Base-by-base conservation (phyloP, 1,140 invertebrate species). In the Andricus grossulariae region DNA sequence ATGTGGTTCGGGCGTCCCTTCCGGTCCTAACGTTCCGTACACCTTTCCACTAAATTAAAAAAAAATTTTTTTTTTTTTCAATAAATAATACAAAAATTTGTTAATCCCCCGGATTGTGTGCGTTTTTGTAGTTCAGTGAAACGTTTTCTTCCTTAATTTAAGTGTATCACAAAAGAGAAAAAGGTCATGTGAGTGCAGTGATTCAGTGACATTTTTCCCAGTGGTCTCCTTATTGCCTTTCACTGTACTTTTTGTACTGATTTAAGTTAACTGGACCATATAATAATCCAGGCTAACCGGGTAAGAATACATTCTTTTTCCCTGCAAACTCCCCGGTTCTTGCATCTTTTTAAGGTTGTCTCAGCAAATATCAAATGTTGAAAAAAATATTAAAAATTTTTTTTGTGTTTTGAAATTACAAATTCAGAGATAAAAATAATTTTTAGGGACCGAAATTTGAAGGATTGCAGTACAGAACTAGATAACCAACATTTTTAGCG, bases 1-100 rank as follows among this genome's bases (percentile, higher is more conserved):
- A 84, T 77, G 73, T 83, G 84, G 86, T 75, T 78, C 85, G 81
- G 85, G 83, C 80, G 83, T 74, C 60, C 60, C 60, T 74, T 71
- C 54, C 72, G 66, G 50, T 32, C n/a, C 50, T 54, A 50, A 73
- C 32, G 39, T 66, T 60, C 4, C 21, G 21, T n/a, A 66, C 32
- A 32, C 32, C 32, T 66, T 13, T 57, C 19, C 25, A 54, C n/a
- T 10, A 54, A 18, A 54, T 55, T 21, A 12, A 13, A 57, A 32
- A 21, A 21, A 11, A 55, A 10, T 55, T 55, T 3, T 32, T 32
- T 32, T 5, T 55, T 55, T 3, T 32, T 32, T 32, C 3, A 32
- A 54, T n/a, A 54, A 54, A 54, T 19, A 15, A n/a, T 54, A n/a
- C 54, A 8, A 54, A 66, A 66, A 32, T 32, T 66, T 32, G 25